A percentile compares a stretch with the other conserved stretches of the same genome.
These are phyloP conservation scores for Callocephalon fimbriatum DNA, from an alignment of 2,113 vertebrate genomes.

Conservation along the genomic window DNA sequence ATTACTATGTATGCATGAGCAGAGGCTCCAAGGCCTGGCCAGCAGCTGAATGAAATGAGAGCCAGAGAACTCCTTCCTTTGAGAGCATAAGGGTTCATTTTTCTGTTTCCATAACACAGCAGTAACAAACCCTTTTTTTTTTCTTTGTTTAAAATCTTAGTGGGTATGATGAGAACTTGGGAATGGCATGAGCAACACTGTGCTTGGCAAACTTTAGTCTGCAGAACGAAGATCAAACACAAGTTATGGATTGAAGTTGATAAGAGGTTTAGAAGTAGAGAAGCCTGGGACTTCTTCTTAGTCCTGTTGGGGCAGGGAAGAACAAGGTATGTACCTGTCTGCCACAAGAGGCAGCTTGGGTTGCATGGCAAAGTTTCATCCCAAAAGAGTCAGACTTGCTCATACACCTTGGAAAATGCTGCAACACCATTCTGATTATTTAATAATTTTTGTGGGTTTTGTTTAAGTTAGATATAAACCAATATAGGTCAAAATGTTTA, in stretches of 20 bases:
- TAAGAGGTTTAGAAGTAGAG: not conserved
- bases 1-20: rapidly evolving
- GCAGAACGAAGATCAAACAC: not conserved
- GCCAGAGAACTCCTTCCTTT: not conserved
- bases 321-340: not conserved
- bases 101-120: not conserved
- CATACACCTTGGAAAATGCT: not conserved
- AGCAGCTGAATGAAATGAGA: not conserved
- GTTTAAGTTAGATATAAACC: not conserved
- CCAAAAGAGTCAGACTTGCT: not conserved
- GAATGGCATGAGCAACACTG: not conserved
- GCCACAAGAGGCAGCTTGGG: not conserved
- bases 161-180: not conserved
- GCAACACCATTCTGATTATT: not conserved
- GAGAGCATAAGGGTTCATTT: not conserved
- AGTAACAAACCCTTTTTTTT: not conserved
- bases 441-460: not conserved
- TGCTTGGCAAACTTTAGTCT: not conserved
- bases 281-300: not conserved
- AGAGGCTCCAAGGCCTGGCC: not conserved
- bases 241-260: not conserved
- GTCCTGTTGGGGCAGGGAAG: not conserved
- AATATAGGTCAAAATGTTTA: not conserved
- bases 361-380: not conserved
- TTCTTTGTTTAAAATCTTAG: not conserved